Evolutionary conservation across 2,113 vertebrate species (phyloP), one percentile per base, ranked within the genome.

Genomic region (Sceloporus tristichus): DNA sequence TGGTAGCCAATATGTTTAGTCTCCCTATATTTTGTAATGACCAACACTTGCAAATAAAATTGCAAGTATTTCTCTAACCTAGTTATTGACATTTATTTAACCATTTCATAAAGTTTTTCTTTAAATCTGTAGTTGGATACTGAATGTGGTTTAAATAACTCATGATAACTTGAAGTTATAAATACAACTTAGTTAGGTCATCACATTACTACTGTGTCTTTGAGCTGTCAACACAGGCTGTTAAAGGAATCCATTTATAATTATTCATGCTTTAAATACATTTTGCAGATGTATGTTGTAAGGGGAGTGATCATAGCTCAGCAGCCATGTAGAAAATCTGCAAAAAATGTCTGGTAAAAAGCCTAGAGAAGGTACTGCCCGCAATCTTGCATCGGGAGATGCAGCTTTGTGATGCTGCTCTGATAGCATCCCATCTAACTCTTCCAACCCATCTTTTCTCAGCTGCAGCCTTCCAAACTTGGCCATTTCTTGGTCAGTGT

Each of bases 171-270:
- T 84, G 82, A 27, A 56, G 82, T 21, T 73, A 73, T 73, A 84
- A 84, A 84, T 80, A 48, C 34, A 87, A 73, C 14, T 29, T 80
- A 38, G 56, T 87, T 29, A 80, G 77, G 53, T 87, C 78, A 80
- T 80, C 34, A 5, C 70, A 54, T 59, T 80, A 23, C 66, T 86
- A 56, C 79, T 80, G 23, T 71, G 73, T 79, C 21, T 71, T 79
- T 73, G n/a, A 80, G 53, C 14, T 73, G 25, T 59, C 80, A 40
- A 73, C 23, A n/a, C 14, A 38, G 23, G 48, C 48, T 80, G 21
- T 42, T 73, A 87, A 73, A 68, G 77, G 48, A 54, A 54, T 75
- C 42, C 65, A 54, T 86, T 78, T 86, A 53, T 86, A 79, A 66
- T 86, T 78, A 27, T 53, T 34, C 48, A 71, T 70, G n/a, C 66